Conservation (phyloP, 2,888 invertebrate genomes). For the Eupelmus urozonus region DNA sequence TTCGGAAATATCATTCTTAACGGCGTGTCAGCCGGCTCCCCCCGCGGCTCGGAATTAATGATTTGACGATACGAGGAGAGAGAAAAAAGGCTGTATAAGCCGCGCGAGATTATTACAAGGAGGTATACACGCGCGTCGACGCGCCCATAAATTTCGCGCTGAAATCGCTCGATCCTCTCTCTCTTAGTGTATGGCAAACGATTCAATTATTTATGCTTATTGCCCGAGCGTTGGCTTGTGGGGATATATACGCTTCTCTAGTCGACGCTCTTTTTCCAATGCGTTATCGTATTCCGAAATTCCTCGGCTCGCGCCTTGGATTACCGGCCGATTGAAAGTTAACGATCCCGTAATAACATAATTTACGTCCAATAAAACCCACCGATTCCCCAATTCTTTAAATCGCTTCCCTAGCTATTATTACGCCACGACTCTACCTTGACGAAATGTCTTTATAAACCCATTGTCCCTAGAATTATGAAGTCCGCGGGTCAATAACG, state of each 20-base stretch:
- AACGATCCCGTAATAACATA: conserved; percentile 50
- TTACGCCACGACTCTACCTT: no score
- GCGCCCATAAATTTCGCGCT: conserved; percentile 56
- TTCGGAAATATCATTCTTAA: conserved; percentile 64
- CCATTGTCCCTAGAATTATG: conserved; percentile 6
- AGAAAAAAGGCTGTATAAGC: not conserved
- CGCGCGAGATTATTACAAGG: conserved; percentile 35
- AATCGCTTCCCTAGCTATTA: no score
- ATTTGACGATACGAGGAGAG: conserved; percentile 70
- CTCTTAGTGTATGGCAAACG: no score
- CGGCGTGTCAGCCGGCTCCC: conserved; percentile 64
- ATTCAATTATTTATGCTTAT: conserved; percentile 55
- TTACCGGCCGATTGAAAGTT: conserved; percentile 52
- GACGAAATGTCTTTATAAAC: not conserved
- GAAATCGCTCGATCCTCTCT: conserved; percentile 33
- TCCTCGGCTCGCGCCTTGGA: conserved; percentile 9
- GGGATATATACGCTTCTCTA: not conserved
- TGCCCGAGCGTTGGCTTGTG: conserved; percentile 18
- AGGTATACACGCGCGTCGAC: conserved; percentile 62
- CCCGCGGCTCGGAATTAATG: conserved; percentile 69
- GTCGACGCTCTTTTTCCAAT: not conserved
- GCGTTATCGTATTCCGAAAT: conserved; percentile 20
- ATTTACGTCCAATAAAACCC: conserved; percentile 52
- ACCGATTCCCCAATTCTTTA: conserved; percentile 34
- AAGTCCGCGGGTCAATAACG: conserved; percentile 38